phyloP scores from a whole-genome alignment of 2,888 invertebrate genomes.

The Callinectes sapidus region DNA sequence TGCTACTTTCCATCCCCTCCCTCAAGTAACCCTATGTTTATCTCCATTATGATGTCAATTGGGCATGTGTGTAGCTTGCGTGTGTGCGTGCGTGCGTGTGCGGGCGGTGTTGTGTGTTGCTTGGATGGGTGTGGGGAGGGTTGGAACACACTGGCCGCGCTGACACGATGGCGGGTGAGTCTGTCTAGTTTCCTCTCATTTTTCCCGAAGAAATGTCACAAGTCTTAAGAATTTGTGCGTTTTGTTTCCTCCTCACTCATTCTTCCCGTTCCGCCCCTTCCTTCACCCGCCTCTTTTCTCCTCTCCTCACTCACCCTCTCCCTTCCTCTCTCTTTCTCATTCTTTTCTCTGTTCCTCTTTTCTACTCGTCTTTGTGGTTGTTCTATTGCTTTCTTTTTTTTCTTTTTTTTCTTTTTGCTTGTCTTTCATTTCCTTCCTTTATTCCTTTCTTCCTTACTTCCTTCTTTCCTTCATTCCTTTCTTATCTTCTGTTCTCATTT shows the following conservation, averaged over 20 bases:
- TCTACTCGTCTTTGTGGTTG: background rate
- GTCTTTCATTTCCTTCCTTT: background rate
- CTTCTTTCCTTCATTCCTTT: background rate
- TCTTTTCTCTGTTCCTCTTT: background rate
- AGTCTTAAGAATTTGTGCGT: slow-evolving; percentile 67
- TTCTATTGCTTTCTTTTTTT: background rate
- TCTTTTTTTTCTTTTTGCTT: background rate
- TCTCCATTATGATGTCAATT: background rate
- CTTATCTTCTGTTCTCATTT: background rate
- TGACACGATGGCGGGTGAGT: slow-evolving; percentile 56
- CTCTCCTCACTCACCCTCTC: background rate
- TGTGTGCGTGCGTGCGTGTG: background rate
- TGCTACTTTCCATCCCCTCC: background rate
- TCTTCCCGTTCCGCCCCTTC: background rate
- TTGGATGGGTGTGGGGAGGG: background rate
- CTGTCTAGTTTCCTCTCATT: slow-evolving; percentile 67
- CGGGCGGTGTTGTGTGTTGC: background rate
- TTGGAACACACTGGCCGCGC: slow-evolving; percentile 37
- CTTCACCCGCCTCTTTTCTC: background rate
- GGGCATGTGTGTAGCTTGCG: background rate
- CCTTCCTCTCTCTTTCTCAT: background rate
- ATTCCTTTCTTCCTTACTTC: background rate
- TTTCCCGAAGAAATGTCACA: slow-evolving; percentile 67
- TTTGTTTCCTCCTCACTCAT: slow-evolving; percentile 62
- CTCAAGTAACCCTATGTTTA: background rate